phyloP scores from a whole-genome alignment of 1,140 invertebrate genomes.

The Euschistus heros region DNA sequence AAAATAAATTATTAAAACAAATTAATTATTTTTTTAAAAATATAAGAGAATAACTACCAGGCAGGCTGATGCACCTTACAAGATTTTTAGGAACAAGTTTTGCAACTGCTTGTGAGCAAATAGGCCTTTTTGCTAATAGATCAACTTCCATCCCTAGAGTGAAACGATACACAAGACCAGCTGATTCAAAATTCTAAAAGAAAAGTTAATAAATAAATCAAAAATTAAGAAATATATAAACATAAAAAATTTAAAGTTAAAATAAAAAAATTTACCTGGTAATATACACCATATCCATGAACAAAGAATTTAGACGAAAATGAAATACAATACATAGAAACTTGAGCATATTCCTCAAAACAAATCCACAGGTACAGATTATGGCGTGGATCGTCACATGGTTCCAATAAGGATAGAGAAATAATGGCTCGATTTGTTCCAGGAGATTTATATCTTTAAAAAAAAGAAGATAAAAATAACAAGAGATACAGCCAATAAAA shows the following conservation, averaged over 20 bases:
- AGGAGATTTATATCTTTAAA: constrained; percentile 1
- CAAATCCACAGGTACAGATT: constrained; percentile 6
- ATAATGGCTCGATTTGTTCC: neutral
- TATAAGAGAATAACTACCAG: neutral
- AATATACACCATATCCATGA: constrained; percentile 10
- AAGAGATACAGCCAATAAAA: neutral
- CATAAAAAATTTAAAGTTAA: neutral
- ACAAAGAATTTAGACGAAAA: constrained; percentile 9
- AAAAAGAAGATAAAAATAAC: neutral
- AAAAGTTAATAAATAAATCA: neutral
- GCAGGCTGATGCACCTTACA: neutral
- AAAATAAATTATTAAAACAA: too few species aligned
- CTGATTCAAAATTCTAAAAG: constrained; percentile 5
- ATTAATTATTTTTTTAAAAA: too few species aligned
- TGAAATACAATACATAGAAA: constrained; percentile 1
- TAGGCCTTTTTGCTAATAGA: neutral
- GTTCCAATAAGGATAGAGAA: constrained; percentile 12
- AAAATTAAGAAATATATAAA: neutral
- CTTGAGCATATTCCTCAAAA: constrained; percentile 9
- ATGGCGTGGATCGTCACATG: constrained; percentile 16
- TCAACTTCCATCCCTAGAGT: neutral
- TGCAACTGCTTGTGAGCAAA: neutral
- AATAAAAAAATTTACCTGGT: constrained; percentile 8
- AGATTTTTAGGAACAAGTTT: neutral
- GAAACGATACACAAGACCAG: constrained; percentile 2